Conservation (phyloP, 2,113 vertebrate species). For the Lucifuga dentata region DNA sequence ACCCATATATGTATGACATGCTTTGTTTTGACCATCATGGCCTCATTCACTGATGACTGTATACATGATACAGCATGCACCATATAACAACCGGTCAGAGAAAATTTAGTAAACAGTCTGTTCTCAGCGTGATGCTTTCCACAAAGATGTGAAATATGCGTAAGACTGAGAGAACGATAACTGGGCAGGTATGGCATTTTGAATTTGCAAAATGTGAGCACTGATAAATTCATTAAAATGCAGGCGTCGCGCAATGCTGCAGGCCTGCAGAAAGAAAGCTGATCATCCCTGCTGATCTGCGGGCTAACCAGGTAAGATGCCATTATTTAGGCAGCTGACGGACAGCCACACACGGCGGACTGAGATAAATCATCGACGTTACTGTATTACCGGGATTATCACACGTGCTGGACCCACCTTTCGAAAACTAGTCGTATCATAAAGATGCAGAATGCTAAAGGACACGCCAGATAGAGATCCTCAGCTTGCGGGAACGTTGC, state of each 20-base stretch:
- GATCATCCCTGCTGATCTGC: constrained; percentile 54
- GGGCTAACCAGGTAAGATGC: constrained; percentile 65
- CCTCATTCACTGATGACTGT: neutral
- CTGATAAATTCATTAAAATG: constrained; percentile 45
- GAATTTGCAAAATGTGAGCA: constrained; percentile 23
- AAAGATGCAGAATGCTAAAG: constrained; percentile 96
- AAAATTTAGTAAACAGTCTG: neutral
- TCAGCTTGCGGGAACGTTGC: constrained; percentile 97
- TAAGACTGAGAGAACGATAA: constrained; percentile 1
- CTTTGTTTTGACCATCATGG: constrained; percentile 14
- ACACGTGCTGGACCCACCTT: constrained; percentile 85
- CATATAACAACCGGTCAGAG: constrained; percentile 8
- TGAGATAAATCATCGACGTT: constrained; percentile 20
- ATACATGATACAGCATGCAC: constrained; percentile 19
- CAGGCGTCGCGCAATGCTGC: constrained; percentile 52
- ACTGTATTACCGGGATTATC: neutral
- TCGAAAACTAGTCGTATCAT: constrained; percentile 96
- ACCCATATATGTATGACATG: constrained; percentile 40
- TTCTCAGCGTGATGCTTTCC: neutral
- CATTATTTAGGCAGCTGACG: constrained; percentile 68
- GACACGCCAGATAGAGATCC: constrained; percentile 96
- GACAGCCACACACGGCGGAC: constrained; percentile 17
- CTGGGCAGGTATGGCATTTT: constrained; percentile 38
- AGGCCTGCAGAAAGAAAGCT: constrained; percentile 66
- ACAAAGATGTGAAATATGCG: no score